Base-by-base conservation (phyloP, 2,888 invertebrate genomes). In the Aphidius colemani region DNA sequence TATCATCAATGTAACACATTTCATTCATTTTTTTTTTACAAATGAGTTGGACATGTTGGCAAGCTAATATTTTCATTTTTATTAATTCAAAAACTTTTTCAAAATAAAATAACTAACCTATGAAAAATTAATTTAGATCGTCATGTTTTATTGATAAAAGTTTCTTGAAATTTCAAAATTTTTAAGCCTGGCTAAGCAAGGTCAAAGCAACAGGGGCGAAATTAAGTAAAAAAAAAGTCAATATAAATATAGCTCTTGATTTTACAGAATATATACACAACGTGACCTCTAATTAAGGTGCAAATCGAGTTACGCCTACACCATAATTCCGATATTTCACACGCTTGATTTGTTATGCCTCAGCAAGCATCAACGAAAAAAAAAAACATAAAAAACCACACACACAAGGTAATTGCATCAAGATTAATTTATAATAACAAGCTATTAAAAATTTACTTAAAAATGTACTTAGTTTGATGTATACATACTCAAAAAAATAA, bases 211-310 rank as follows among this genome's bases (percentile, higher is more conserved):
- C 30, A 30, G 5, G 5, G 5, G 5, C 30, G 5, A 30, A 30
- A 30, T 30, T 30, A 30, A 30, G 30, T 30, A 30, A 30, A 30
- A 30, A 30, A 30, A 30, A 30, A 30, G 30, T 30, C 30, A 30
- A 30, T 30, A 30, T 30, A 30, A 30, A 30, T 30, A 30, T 30
- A 30, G 30, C 30, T 30, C 11, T 57, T 30, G 39, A 30, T 46
- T 45, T 49, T 58, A 45, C 30, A 4, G 46, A 30, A 10, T 30
- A 30, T 30, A 30, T 30, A 46, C 30, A 48, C 6, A 55, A 48
- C 59, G 40, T 13, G 41, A 43, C 51, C 53, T 48, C 45, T 56
- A 59, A 63, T 63, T 59, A 57, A 59, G 48, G 59, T 63, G 63
- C 58, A 63, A 63, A 63, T 63, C 59, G 49, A 13, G 41, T 62